Conservation (phyloP, 2,888 invertebrate genomes). For the Pristionchus maxplancki region DNA sequence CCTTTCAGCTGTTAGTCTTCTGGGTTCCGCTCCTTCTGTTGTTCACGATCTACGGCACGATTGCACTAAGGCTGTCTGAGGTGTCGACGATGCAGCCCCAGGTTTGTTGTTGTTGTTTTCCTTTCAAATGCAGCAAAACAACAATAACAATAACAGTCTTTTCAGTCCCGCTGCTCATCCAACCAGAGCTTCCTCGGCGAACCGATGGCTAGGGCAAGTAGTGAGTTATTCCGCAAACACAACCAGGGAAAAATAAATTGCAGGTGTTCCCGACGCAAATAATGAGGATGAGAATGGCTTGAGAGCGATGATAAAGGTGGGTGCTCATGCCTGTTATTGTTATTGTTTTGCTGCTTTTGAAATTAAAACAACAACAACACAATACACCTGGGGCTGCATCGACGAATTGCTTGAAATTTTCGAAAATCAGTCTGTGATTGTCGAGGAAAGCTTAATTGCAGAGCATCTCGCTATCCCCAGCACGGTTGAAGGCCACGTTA, state of each 20-base stretch:
- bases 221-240: not conserved
- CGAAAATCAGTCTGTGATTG: too few relatives aligned
- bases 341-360: not conserved
- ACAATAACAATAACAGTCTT: not conserved
- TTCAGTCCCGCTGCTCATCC: not conserved
- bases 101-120: not conserved
- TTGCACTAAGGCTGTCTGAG: constrained; percentile 70
- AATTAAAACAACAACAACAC: not conserved
- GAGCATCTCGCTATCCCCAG: not conserved
- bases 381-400: constrained; percentile 51
- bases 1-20: constrained; percentile 72
- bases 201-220: not conserved
- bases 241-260: not conserved
- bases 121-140: not conserved
- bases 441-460: too few relatives aligned
- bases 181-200: not conserved
- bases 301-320: not conserved
- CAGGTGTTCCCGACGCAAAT: not conserved
- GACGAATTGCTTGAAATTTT: constrained; percentile 46
- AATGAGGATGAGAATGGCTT: not conserved
- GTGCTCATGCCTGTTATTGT: not conserved
- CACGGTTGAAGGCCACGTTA: not conserved
- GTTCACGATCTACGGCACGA: constrained; percentile 68
- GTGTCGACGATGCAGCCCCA: constrained; percentile 61
- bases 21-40: constrained; percentile 74